Conservation (phyloP, 2,113 vertebrate species). For the Chitala chitala region DNA sequence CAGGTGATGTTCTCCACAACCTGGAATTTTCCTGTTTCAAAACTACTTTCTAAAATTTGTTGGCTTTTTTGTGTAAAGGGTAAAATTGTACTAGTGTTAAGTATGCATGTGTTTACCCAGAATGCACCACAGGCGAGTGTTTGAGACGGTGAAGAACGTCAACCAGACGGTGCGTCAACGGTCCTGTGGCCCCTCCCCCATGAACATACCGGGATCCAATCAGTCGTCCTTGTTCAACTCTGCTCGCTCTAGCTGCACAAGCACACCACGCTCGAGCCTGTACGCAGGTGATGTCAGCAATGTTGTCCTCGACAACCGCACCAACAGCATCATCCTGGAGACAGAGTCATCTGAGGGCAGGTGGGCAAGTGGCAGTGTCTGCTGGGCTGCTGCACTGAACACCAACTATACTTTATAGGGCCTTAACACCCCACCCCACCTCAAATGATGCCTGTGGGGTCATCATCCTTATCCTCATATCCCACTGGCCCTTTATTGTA, state of each 20-base stretch:
- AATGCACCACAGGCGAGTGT: constrained; percentile 85
- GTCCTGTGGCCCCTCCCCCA: constrained; percentile 78
- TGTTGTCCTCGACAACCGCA: constrained; percentile 82
- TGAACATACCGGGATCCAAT: constrained; percentile 98
- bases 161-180: constrained; percentile 90
- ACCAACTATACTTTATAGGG: no score
- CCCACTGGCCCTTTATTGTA: no score
- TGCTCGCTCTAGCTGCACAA: constrained; percentile 81
- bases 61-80: no score
- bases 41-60: no score
- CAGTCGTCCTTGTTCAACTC: constrained; percentile 89
- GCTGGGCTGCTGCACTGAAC: no score
- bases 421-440: not conserved
- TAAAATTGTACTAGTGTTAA: not conserved
- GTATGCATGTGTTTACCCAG: constrained; percentile 50
- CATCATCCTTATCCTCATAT: no score
- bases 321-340: constrained; percentile 78
- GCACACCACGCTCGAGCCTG: constrained; percentile 83
- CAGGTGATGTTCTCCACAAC: no score
- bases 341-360: constrained; percentile 64
- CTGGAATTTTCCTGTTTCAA: no score
- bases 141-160: constrained; percentile 87
- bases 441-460: no score
- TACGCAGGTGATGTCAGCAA: constrained; percentile 79
- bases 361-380: constrained; percentile 51